Percentiles rank a stretch among this genome's conserved stretches.
Evolutionary conservation across 2,797 vertebrate genomes (phyloP).

Genomic region (Columba guinea): DNA sequence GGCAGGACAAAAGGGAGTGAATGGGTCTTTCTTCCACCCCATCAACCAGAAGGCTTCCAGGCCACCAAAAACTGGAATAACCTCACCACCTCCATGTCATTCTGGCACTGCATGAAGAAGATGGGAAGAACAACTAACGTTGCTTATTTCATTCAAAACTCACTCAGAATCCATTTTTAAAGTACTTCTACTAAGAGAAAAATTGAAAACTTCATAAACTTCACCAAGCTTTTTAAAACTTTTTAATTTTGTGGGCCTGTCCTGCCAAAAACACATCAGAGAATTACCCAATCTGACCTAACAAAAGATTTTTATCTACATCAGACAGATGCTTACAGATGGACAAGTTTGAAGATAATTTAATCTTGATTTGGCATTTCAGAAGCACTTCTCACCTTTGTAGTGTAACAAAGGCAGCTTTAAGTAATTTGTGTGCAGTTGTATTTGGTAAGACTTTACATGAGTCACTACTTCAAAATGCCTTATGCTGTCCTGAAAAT

Average conservation of each 20-base stretch:
- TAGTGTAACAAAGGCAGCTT: background rate
- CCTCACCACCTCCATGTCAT: rapidly evolving
- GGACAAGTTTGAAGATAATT: background rate
- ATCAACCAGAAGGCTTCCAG: background rate
- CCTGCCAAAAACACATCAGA: background rate
- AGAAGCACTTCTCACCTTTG: constrained; percentile 38
- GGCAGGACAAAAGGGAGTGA: background rate
- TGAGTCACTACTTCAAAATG: constrained; percentile 73
- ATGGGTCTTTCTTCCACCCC: background rate
- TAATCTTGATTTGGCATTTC: constrained; percentile 33
- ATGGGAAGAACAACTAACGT: background rate
- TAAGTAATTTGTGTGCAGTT: constrained; percentile 36
- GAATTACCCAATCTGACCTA: background rate
- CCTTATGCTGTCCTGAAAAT: constrained; percentile 65
- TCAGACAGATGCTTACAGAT: background rate
- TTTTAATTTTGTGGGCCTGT: background rate
- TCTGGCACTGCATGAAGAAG: background rate
- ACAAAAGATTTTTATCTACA: background rate
- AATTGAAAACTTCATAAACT: background rate
- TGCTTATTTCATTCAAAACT: background rate
- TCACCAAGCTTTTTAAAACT: background rate
- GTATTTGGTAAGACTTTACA: constrained; percentile 61
- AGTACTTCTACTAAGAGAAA: background rate
- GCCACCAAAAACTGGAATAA: background rate
- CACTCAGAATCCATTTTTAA: background rate